phyloP scores from a whole-genome alignment of 2,888 invertebrate genomes.

The Dasypolia templi region DNA sequence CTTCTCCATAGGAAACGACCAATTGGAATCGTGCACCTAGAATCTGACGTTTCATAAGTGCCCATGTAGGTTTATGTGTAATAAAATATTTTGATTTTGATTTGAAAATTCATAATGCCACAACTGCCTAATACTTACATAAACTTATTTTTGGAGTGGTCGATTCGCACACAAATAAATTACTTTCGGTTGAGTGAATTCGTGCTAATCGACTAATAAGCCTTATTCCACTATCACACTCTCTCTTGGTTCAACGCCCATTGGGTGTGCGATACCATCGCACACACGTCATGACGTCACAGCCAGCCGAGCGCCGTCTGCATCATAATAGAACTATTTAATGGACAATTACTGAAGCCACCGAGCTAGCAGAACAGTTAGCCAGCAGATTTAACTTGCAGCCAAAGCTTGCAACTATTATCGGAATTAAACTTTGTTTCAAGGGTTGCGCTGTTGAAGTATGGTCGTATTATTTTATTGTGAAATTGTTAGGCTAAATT shows the following conservation, averaged over 20 bases:
- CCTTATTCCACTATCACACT: neutral
- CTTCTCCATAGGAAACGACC: no score
- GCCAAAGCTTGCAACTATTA: constrained; percentile 19
- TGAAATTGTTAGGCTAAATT: neutral
- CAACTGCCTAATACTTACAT: no score
- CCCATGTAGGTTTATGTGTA: no score
- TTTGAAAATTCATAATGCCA: no score
- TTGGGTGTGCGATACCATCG: no score
- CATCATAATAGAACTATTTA: constrained; percentile 45
- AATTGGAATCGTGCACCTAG: no score
- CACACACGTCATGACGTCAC: constrained; percentile 15
- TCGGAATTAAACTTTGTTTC: constrained; percentile 27
- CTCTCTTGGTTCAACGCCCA: neutral
- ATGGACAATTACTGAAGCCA: constrained; percentile 30
- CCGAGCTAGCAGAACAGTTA: constrained; percentile 15
- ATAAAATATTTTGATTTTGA: no score
- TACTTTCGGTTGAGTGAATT: no score
- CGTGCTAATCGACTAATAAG: no score
- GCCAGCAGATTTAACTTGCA: constrained; percentile 25
- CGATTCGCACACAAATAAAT: no score
- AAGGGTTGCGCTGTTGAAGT: neutral
- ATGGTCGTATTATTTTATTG: neutral
- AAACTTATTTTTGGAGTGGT: no score
- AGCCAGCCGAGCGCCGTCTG: constrained; percentile 1
- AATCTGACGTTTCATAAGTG: no score